Evolutionary conservation across 2,113 vertebrate species (phyloP).

Genomic region (Indicator indicator): DNA sequence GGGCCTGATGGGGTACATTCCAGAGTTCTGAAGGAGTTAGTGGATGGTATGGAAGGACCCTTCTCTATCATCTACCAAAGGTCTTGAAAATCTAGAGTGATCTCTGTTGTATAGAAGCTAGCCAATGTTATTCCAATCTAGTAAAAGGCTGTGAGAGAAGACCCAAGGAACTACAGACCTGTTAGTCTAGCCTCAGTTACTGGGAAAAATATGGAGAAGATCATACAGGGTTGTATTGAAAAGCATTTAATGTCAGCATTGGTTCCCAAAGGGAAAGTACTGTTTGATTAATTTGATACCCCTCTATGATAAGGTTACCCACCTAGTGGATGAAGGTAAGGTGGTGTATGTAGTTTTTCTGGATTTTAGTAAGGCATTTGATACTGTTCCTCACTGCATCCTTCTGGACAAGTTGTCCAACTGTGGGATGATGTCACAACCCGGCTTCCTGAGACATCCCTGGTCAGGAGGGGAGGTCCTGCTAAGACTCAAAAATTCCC

Average conservation of each 20-base stretch:
- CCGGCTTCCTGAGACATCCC: no score
- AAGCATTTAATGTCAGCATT: no score
- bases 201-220: no score
- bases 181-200: neutral
- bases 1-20: neutral
- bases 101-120: neutral
- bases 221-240: no score
- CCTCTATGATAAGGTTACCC: neutral
- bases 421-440: no score
- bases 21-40: neutral
- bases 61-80: neutral
- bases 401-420: neutral
- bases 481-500: no score
- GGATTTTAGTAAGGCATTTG: neutral
- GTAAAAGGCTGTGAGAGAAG: neutral
- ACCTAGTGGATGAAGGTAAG: neutral
- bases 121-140: neutral
- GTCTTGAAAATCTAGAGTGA: neutral
- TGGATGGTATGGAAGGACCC: neutral
- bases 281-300: neutral
- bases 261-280: no score
- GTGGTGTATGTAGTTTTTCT: neutral
- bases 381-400: neutral
- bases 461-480: no score
- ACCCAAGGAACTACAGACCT: no score